These are phyloP conservation scores for Amphiprion clarkii DNA, from an alignment of 2,797 vertebrate species.

Conservation along the genomic window DNA sequence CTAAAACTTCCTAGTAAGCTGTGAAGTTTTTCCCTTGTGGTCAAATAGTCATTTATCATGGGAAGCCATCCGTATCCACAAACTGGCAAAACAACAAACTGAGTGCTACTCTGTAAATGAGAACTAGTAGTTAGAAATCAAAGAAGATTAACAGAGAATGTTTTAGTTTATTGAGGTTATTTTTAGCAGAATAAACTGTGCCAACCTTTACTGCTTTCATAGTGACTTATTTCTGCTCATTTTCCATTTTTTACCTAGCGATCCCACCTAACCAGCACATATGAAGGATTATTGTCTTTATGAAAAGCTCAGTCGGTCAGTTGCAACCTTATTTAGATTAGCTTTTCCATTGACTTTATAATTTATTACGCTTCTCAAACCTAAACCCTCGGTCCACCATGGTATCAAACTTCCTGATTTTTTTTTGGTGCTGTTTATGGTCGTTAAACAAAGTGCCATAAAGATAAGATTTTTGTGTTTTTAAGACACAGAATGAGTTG, in stretches of 20 bases:
- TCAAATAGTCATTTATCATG: too few relatives aligned
- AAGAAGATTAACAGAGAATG: too few relatives aligned
- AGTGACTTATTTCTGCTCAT: not conserved
- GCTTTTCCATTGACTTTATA: not conserved
- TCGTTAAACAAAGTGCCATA: not conserved
- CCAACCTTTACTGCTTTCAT: too few relatives aligned
- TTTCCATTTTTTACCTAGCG: not conserved
- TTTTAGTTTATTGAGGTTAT: not conserved
- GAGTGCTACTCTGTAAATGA: not conserved
- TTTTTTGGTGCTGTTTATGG: not conserved
- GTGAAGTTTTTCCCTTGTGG: too few relatives aligned
- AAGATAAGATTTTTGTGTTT: slow-evolving; percentile 4
- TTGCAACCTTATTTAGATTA: not conserved
- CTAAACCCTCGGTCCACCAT: not conserved
- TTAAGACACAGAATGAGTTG: not conserved
- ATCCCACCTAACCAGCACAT: not conserved
- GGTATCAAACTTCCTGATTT: not conserved
- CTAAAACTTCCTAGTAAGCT: too few relatives aligned
- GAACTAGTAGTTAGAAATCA: too few relatives aligned
- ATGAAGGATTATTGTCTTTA: not conserved
- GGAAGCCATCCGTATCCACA: too few relatives aligned
- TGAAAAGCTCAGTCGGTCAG: not conserved
- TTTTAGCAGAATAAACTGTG: not conserved
- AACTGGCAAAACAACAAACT: not conserved
- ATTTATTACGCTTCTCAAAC: slow-evolving; percentile 2